These are phyloP conservation scores for Pristionchus pacificus DNA, from an alignment of 1,140 invertebrate species.

Conservation along the genomic window DNA sequence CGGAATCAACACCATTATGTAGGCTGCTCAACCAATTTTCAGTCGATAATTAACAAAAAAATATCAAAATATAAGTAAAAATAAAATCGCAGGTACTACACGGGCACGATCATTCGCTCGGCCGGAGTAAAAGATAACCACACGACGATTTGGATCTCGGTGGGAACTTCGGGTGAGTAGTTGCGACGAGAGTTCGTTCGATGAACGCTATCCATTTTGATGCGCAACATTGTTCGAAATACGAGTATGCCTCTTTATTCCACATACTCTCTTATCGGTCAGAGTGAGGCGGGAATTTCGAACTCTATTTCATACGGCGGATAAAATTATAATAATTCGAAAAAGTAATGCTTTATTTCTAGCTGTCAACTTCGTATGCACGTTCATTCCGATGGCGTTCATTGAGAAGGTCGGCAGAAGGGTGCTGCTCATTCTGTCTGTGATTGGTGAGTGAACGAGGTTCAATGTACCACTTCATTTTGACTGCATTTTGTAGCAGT, in stretches of 20 bases:
- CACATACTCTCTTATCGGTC: too few relatives aligned
- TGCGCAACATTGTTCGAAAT: too few relatives aligned
- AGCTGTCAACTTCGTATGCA: constrained; percentile 65
- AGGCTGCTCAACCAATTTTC: constrained; percentile 31
- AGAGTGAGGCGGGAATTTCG: too few relatives aligned
- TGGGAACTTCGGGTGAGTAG: constrained; percentile 60
- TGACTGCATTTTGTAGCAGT: too few relatives aligned
- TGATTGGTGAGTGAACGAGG: constrained; percentile 59
- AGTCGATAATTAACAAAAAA: constrained; percentile 2
- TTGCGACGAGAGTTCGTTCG: too few relatives aligned
- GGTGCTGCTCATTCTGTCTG: constrained; percentile 62
- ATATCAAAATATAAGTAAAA: background rate
- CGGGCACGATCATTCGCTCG: constrained; percentile 67
- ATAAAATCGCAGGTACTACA: constrained; percentile 64
- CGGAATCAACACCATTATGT: constrained; percentile 70
- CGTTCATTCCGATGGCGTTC: constrained; percentile 65
- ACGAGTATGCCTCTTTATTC: too few relatives aligned
- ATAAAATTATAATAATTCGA: too few relatives aligned
- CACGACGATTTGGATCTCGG: constrained; percentile 67
- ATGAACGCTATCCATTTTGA: too few relatives aligned
- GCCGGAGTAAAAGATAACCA: constrained; percentile 64
- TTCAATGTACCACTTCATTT: background rate
- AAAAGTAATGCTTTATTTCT: too few relatives aligned
- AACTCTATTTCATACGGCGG: too few relatives aligned
- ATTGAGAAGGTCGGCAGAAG: constrained; percentile 67